phyloP scores from a whole-genome alignment of 2,797 vertebrate species.

The Cyprinella venusta region DNA sequence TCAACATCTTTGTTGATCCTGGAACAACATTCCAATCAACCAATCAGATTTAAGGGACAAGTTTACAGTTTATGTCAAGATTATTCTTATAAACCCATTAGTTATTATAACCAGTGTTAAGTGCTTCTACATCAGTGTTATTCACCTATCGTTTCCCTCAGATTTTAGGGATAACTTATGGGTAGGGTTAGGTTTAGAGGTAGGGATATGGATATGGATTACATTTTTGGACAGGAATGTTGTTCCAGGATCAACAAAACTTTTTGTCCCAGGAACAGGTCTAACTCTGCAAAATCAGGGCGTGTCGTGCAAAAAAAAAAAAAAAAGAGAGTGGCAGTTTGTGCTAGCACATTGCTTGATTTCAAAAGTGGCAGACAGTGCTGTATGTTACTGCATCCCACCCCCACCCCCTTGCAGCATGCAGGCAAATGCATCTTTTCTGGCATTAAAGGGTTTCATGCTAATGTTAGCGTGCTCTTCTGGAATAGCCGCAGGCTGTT shows the following conservation, averaged over 20 bases:
- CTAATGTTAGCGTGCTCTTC: constrained; percentile 10
- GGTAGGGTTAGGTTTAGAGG: neutral
- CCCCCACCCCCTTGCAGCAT: neutral
- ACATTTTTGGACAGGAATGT: neutral
- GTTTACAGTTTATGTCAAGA: neutral
- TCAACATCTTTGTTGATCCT: neutral
- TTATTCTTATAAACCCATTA: neutral
- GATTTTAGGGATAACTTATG: neutral
- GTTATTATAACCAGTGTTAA: neutral
- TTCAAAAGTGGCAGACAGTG: constrained; percentile 19
- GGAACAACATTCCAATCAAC: neutral
- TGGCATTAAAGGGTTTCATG: neutral
- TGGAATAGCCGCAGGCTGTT: constrained; percentile 9
- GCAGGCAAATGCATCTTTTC: constrained; percentile 10
- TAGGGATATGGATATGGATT: neutral
- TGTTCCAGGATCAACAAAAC: neutral
- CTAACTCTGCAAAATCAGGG: neutral
- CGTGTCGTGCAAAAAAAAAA: neutral
- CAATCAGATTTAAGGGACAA: neutral
- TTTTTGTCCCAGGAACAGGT: neutral
- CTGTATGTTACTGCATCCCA: neutral
- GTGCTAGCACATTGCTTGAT: constrained; percentile 31
- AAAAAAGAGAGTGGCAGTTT: constrained; percentile 31
- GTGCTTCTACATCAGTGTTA: neutral
- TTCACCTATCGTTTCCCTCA: neutral